phyloP scores from a whole-genome alignment of 1,140 invertebrate genomes.

The Macrosteles quadrilineatus region DNA sequence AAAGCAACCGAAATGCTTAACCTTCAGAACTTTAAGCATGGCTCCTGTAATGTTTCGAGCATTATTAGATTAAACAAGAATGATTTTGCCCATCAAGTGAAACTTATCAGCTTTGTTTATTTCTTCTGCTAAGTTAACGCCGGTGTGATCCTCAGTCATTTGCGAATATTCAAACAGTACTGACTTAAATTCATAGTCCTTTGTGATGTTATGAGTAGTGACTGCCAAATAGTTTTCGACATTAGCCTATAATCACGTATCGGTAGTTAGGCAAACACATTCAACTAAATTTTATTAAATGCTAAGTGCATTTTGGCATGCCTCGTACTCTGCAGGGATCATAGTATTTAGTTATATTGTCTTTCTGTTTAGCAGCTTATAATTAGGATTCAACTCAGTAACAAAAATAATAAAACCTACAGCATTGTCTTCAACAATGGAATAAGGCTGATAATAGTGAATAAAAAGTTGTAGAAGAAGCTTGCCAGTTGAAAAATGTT shows the following conservation, averaged over 20 bases:
- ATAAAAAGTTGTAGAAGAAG: background rate
- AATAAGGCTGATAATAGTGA: constrained; percentile 8
- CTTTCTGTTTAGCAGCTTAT: constrained; percentile 30
- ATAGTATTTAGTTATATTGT: constrained; percentile 32
- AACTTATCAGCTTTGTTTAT: constrained; percentile 38
- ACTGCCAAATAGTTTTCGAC: constrained; percentile 36
- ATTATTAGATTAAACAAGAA: constrained; percentile 41
- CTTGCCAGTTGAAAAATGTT: background rate
- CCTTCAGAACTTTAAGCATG: constrained; percentile 11
- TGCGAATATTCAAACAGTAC: constrained; percentile 31
- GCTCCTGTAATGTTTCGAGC: constrained; percentile 37
- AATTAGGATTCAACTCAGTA: constrained; percentile 19
- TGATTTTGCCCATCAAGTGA: constrained; percentile 41
- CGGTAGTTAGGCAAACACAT: constrained; percentile 37
- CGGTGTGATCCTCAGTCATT: constrained; percentile 6
- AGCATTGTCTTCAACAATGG: constrained; percentile 37
- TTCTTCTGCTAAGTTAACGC: constrained; percentile 6
- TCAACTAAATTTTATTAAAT: background rate
- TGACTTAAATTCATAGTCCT: constrained; percentile 30
- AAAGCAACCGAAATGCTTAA: constrained; percentile 38
- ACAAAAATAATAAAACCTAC: constrained; percentile 35
- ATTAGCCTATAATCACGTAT: constrained; percentile 39
- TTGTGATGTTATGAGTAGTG: constrained; percentile 39
- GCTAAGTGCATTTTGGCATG: constrained; percentile 7
- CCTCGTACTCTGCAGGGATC: constrained; percentile 36